These are phyloP conservation scores for Heteromurus nitidus DNA, from an alignment of 2,888 invertebrate genomes.

Conservation along the genomic window DNA sequence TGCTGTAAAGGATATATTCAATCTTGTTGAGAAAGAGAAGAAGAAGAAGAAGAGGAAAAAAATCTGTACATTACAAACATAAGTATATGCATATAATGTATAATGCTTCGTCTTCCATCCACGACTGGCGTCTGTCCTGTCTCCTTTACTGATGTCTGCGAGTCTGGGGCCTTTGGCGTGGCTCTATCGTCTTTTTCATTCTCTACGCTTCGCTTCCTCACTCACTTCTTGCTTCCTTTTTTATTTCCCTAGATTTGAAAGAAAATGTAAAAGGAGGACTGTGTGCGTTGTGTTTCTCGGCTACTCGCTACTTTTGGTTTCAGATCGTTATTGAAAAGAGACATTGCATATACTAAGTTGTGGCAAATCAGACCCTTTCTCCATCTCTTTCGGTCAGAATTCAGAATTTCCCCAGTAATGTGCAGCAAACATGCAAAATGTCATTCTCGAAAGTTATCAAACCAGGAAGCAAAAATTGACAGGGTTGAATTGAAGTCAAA, in stretches of 20 bases:
- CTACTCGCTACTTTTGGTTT: no score
- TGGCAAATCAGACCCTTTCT: background rate
- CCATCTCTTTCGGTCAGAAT: slow-evolving; percentile 2
- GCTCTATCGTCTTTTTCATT: slow-evolving; percentile 41
- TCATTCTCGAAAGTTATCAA: slow-evolving; percentile 30
- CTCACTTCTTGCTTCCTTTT: slow-evolving; percentile 24
- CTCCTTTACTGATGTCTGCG: slow-evolving; percentile 47
- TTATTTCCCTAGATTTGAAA: slow-evolving; percentile 22
- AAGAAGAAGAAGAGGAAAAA: no score
- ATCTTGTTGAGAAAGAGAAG: no score
- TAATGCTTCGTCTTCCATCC: slow-evolving; percentile 11
- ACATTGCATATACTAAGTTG: no score
- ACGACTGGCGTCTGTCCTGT: slow-evolving; percentile 55
- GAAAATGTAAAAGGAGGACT: background rate
- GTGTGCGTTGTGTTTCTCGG: background rate
- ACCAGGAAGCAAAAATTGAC: slow-evolving; percentile 26
- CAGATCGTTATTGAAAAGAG: no score
- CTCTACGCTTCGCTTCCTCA: slow-evolving; percentile 48
- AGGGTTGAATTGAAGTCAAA: no score
- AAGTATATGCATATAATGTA: background rate
- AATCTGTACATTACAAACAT: background rate
- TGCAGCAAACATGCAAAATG: background rate
- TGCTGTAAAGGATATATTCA: background rate
- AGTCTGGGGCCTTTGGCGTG: slow-evolving; percentile 58
- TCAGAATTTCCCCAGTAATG: background rate